Evolutionary conservation across 2,113 vertebrate genomes (phyloP).

Genomic region (Acrocephalus arundinaceus): DNA sequence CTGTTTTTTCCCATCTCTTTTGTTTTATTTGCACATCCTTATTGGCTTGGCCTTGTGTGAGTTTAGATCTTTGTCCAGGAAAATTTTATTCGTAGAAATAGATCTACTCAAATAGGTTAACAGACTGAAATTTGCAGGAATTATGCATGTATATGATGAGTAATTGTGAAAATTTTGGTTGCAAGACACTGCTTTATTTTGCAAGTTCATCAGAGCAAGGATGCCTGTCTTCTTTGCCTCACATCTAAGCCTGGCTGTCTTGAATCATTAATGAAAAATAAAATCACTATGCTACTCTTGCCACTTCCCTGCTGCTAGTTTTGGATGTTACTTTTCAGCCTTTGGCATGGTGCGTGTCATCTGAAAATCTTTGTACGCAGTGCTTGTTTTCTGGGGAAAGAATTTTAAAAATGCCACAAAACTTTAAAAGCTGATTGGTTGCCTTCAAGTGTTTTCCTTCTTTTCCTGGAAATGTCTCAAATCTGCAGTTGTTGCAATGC

Average conservation of each 20-base stretch:
- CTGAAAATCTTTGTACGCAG: neutral
- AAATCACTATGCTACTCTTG: neutral
- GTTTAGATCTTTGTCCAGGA: neutral
- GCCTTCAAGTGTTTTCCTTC: neutral
- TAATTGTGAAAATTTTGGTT: neutral
- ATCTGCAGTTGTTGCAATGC: neutral
- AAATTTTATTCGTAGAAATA: neutral
- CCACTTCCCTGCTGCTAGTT: neutral
- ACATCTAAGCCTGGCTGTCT: neutral
- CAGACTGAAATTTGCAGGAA: neutral
- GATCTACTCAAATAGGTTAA: neutral
- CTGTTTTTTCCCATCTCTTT: neutral
- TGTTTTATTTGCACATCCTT: neutral
- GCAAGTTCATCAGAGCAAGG: neutral
- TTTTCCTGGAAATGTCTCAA: neutral
- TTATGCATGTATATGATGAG: neutral
- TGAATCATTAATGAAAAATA: neutral
- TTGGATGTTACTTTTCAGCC: neutral
- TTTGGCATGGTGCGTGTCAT: neutral
- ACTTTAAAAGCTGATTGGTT: slow-evolving; percentile 7
- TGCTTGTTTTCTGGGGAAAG: neutral
- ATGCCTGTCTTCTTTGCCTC: neutral
- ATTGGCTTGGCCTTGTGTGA: neutral
- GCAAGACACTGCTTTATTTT: neutral
- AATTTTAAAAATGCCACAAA: neutral